Evolutionary conservation across 1,140 invertebrate genomes (phyloP).

Genomic region (Macrotrachela quadricornifera): DNA sequence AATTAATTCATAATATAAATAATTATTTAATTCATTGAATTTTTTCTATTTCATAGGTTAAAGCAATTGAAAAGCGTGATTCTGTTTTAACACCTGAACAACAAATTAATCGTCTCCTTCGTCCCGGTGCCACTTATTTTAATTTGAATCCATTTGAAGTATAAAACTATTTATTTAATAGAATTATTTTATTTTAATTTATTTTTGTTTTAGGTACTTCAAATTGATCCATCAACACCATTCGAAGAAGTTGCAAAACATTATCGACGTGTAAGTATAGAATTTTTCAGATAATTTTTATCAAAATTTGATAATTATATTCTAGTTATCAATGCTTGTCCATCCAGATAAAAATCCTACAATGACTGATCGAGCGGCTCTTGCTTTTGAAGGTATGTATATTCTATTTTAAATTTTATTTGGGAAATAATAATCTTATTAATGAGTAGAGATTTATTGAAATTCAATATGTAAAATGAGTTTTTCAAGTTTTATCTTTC

Average conservation of each 20-base stretch:
- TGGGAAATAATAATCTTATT: too few species aligned
- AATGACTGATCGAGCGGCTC: constrained; percentile 74
- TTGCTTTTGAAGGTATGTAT: constrained; percentile 35
- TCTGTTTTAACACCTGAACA: constrained; percentile 40
- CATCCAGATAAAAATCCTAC: constrained; percentile 97
- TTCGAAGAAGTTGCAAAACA: constrained; percentile 86
- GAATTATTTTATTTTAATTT: neutral
- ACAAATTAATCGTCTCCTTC: constrained; percentile 71
- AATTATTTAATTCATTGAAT: too few species aligned
- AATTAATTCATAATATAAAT: too few species aligned
- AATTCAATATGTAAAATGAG: too few species aligned
- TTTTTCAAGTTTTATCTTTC: too few species aligned
- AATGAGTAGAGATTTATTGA: too few species aligned
- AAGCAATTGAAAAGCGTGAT: too few species aligned
- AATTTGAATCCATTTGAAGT: constrained; percentile 85
- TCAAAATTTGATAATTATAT: constrained; percentile 8
- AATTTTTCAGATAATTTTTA: constrained; percentile 14
- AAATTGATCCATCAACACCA: constrained; percentile 66
- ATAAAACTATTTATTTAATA: neutral
- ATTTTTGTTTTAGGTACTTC: constrained; percentile 38
- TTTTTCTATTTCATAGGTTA: too few species aligned
- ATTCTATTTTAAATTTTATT: too few species aligned
- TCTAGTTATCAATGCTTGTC: constrained; percentile 75
- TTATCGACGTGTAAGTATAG: constrained; percentile 48
- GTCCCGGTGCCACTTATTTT: constrained; percentile 80